These are phyloP conservation scores for Bufotes viridis DNA, from an alignment of 2,797 vertebrate species.

Conservation along the genomic window DNA sequence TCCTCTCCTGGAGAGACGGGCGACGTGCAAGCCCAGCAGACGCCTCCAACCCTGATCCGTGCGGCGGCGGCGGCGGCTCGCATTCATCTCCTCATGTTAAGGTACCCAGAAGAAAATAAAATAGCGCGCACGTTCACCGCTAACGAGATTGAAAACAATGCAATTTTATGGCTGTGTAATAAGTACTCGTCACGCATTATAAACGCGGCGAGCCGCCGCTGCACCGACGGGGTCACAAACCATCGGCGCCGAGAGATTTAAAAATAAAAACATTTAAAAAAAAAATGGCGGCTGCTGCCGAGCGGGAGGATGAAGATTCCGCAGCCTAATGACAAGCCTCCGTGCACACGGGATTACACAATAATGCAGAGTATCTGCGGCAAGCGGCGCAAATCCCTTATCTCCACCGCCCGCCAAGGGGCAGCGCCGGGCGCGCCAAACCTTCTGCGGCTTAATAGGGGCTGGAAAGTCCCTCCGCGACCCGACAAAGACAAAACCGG, in stretches of 20 bases:
- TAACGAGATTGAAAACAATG: background rate
- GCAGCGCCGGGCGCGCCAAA: background rate
- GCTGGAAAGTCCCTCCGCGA: background rate
- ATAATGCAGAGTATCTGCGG: conserved; percentile 1
- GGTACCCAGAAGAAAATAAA: background rate
- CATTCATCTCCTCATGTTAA: background rate
- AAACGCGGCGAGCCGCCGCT: background rate
- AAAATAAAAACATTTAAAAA: background rate
- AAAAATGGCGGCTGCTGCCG: background rate
- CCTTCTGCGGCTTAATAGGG: background rate
- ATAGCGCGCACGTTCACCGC: background rate
- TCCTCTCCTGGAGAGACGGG: conserved; percentile 40
- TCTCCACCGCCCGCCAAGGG: conserved; percentile 11
- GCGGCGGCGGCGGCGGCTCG: background rate
- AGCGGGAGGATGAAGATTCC: background rate
- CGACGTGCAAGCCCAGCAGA: background rate
- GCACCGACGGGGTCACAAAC: background rate
- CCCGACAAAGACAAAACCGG: too few species aligned
- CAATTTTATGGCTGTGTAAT: background rate
- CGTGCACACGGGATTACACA: background rate
- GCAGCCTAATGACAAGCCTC: conserved; percentile 9
- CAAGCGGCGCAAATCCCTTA: conserved; percentile 8
- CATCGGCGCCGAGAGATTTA: background rate
- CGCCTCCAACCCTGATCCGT: background rate
- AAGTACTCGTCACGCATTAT: background rate